Evolutionary conservation across 2,888 invertebrate genomes (phyloP), one percentile per base, ranked within the genome.

Genomic region (Byasa hedistus): DNA sequence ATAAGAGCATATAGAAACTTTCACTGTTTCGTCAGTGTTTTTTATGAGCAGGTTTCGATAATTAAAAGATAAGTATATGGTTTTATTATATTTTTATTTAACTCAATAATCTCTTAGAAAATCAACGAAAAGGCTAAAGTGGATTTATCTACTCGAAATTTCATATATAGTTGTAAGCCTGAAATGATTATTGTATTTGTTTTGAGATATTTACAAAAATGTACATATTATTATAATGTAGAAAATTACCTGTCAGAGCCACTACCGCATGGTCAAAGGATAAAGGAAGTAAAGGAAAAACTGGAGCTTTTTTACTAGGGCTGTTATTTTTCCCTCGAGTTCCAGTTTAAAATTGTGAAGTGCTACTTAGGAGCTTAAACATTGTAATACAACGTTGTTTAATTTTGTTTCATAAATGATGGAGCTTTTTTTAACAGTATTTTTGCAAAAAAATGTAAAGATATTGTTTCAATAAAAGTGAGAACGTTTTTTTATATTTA

Each of bases 201-300:
- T 69, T 69, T 44, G 63, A 61, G 65, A 68, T 69, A 62, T 60
- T 67, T 63, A 62, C 44, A 69, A 55, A 69, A 69, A 66, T 71
- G 77, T 76, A 78, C 75, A 80, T 77, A 77, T 79, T 80, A 79
- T 72, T 77, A 79, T 81, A 82, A 73, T 76, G 77, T 77, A 83
- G 82, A 81, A 87, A 89, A 88, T 89, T 87, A 81, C 87, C 85
- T 88, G 88, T 86, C 88, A 88, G 79, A 73, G 65, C 74, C 88
- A 89, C 79, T 76, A 77, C 73, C 72, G 76, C 72, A 70, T 80
- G 81, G 80, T 81, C 83, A 86, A 86, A 87, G 86, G 77, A 81
- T 83, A 81, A 78, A 83, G 76, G 77, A 77, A 72, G 76, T 67
- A 72, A 54, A 63, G 62, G 65, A 68, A 74, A 73, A 71, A 73